These are phyloP conservation scores for Ophonus ardosiacus DNA, from an alignment of 2,888 invertebrate species.

Conservation along the genomic window DNA sequence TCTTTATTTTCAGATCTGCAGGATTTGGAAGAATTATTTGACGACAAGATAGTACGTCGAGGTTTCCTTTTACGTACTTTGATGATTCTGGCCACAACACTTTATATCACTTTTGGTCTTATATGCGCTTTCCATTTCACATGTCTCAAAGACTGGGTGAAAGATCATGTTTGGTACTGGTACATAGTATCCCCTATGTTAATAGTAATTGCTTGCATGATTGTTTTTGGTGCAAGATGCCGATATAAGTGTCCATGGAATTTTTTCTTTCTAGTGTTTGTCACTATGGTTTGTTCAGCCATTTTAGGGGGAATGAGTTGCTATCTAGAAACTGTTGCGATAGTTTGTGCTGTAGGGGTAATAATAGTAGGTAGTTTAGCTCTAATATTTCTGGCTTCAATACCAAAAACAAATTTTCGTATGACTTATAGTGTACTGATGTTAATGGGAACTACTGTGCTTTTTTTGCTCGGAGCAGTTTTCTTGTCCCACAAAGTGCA, in stretches of 20 bases:
- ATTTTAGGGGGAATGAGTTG: neutral
- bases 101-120: neutral
- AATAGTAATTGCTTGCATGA: neutral
- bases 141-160: neutral
- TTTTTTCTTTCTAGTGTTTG: neutral
- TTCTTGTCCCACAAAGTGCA: conserved; percentile 79
- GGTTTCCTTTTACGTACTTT: neutral
- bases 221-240: neutral
- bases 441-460: neutral
- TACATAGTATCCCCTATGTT: neutral
- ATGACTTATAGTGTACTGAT: neutral
- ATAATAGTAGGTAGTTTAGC: conserved; percentile 87
- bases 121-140: neutral
- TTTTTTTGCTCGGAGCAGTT: conserved; percentile 76
- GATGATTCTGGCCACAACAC: neutral
- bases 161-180: neutral
- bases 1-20: neutral
- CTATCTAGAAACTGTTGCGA: conserved; percentile 65
- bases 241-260: neutral
- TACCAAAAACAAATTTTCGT: neutral
- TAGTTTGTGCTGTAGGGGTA: conserved; percentile 77
- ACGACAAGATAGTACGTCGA: neutral
- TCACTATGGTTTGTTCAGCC: neutral
- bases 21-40: neutral
- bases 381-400: conserved; percentile 84